These are phyloP conservation scores for Neopelma chrysocephalum DNA, from an alignment of 2,797 vertebrate species.

Conservation along the genomic window DNA sequence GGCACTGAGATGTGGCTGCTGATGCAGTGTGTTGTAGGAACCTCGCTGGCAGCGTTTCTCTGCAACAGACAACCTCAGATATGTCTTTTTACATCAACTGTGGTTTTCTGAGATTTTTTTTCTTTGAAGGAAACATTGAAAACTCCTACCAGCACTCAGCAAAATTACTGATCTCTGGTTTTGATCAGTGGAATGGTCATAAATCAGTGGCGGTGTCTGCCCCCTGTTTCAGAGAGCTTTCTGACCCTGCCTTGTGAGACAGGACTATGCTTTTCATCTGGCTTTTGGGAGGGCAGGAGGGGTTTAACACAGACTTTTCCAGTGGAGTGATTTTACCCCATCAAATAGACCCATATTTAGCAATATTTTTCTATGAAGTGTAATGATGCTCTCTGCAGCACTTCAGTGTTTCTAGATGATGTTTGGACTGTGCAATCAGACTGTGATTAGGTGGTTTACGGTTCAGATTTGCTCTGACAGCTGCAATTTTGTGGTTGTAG, in stretches of 20 bases:
- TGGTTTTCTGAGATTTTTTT: neutral
- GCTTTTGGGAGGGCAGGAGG: neutral
- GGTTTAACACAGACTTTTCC: neutral
- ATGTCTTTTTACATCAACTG: fast-evolving
- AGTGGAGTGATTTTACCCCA: neutral
- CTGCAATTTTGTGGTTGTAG: neutral
- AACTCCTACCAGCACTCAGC: neutral
- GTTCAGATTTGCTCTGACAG: neutral
- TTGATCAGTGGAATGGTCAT: neutral
- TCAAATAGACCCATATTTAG: neutral
- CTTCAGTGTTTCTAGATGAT: neutral
- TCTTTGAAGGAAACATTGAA: neutral
- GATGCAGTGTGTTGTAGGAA: neutral
- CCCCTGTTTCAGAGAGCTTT: neutral
- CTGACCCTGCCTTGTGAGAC: neutral
- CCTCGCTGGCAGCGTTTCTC: neutral
- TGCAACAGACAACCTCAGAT: neutral
- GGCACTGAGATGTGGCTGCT: neutral
- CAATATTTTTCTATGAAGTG: neutral
- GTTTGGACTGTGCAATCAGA: slow-evolving; percentile 19
- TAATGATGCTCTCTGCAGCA: neutral
- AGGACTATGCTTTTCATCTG: neutral
- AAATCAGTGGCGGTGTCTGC: neutral
- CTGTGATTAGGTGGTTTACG: neutral
- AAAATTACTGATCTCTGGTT: neutral